These are phyloP conservation scores for Talpa occidentalis DNA, from an alignment of 2,113 vertebrate genomes.

Conservation along the genomic window DNA sequence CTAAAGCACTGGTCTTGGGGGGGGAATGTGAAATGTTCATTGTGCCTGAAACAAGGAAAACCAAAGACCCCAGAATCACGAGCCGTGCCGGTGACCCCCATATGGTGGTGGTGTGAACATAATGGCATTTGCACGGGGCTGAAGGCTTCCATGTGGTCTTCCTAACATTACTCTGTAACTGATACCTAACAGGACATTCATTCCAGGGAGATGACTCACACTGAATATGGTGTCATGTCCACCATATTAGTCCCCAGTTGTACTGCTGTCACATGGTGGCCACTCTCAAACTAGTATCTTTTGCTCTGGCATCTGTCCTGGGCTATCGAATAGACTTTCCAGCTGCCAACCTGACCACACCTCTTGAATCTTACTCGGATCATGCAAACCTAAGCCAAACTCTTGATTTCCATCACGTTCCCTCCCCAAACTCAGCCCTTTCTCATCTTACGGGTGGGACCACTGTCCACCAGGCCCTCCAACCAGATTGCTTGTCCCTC, in stretches of 20 bases:
- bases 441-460: background rate
- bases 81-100: background rate
- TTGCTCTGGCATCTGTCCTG: conserved; percentile 41
- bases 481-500: background rate
- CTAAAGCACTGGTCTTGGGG: background rate
- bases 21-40: too few relatives aligned
- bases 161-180: background rate
- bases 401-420: background rate
- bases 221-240: conserved; percentile 32
- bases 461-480: background rate
- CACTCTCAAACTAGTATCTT: conserved; percentile 18
- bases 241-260: conserved; percentile 49
- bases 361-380: background rate
- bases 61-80: background rate
- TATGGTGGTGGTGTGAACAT: rapidly evolving
- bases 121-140: rapidly evolving
- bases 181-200: conserved; percentile 55
- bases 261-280: conserved; percentile 6
- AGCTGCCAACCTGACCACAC: background rate
- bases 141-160: background rate
- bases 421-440: background rate
- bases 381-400: background rate
- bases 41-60: background rate
- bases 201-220: conserved; percentile 41
- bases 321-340: background rate